Percentiles rank a stretch among this genome's conserved stretches.
These are phyloP conservation scores for Lampris incognitus DNA, from an alignment of 2,113 vertebrate species.

Conservation along the genomic window DNA sequence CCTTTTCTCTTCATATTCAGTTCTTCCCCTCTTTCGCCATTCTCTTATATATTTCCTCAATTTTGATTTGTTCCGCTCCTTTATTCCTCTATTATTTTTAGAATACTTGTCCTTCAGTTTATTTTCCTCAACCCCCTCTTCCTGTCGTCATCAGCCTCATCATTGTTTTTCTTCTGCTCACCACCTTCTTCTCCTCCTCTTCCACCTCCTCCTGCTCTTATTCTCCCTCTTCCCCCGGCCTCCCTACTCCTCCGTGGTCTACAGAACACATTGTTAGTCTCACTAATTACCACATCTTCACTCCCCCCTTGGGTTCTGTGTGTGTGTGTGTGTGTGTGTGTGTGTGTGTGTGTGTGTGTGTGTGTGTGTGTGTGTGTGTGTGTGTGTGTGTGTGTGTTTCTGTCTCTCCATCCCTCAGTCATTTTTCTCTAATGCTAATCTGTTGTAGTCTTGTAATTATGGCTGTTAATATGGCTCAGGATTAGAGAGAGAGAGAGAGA, in stretches of 20 bases:
- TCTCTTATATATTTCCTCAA: conserved; percentile 17
- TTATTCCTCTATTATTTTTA: not conserved
- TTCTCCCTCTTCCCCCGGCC: not conserved
- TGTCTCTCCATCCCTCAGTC: conserved; percentile 32
- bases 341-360: not conserved
- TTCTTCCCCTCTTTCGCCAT: not conserved
- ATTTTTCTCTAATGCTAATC: conserved; percentile 70
- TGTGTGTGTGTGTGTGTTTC: not conserved
- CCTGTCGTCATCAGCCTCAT: conserved; percentile 8
- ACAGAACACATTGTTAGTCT: not conserved
- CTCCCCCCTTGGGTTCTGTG: not conserved
- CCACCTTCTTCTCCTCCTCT: not conserved
- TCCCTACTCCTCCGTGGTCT: not conserved
- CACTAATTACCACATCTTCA: conserved; percentile 37
- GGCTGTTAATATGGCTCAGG: conserved; percentile 71
- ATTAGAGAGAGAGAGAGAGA: conserved; percentile 64
- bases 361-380: conserved; percentile 32
- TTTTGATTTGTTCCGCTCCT: conserved; percentile 8
- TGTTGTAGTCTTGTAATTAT: conserved; percentile 72
- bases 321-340: conserved; percentile 11
- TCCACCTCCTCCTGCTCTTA: not conserved
- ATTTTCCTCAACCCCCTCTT: conserved; percentile 3
- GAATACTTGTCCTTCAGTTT: not conserved
- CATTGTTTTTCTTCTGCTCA: not conserved
- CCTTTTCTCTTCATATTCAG: conserved; percentile 13